Evolutionary conservation across 2,797 vertebrate species (phyloP).

Genomic region (Rhinophrynus dorsalis): DNA sequence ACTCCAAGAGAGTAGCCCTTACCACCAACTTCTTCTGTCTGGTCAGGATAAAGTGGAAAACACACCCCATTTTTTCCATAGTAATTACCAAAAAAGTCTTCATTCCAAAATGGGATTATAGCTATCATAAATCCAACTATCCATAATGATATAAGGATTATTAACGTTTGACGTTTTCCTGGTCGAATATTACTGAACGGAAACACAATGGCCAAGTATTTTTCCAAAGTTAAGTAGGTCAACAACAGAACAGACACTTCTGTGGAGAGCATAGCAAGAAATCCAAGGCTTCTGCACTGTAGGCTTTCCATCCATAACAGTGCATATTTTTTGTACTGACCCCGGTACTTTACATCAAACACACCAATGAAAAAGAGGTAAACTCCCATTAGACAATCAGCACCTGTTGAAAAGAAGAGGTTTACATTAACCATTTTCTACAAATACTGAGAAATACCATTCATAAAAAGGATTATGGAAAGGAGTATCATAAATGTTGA

Average conservation of each 20-base stretch:
- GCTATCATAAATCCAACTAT: conserved; percentile 77
- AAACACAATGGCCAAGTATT: conserved; percentile 83
- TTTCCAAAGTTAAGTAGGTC: conserved; percentile 83
- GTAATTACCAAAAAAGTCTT: conserved; percentile 82
- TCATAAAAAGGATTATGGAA: too few species aligned
- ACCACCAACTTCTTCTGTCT: conserved; percentile 75
- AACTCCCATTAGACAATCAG: conserved; percentile 79
- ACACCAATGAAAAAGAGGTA: conserved; percentile 79
- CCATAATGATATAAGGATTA: conserved; percentile 74
- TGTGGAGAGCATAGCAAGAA: conserved; percentile 77
- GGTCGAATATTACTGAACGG: conserved; percentile 80
- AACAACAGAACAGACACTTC: conserved; percentile 81
- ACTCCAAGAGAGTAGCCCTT: conserved; percentile 82
- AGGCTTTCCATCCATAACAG: conserved; percentile 79
- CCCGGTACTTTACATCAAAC: conserved; percentile 76
- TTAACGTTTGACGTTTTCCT: conserved; percentile 70
- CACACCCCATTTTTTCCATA: conserved; percentile 84
- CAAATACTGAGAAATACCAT: too few species aligned
- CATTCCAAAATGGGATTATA: conserved; percentile 73
- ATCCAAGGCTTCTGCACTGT: conserved; percentile 72
- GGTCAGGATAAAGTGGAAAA: conserved; percentile 82
- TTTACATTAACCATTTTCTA: not conserved
- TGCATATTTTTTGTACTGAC: conserved; percentile 78
- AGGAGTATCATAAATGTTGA: too few species aligned
- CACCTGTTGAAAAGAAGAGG: conserved; percentile 60